These are phyloP conservation scores for Tenebrosternarchus preto DNA, from an alignment of 2,113 vertebrate species.

Conservation along the genomic window DNA sequence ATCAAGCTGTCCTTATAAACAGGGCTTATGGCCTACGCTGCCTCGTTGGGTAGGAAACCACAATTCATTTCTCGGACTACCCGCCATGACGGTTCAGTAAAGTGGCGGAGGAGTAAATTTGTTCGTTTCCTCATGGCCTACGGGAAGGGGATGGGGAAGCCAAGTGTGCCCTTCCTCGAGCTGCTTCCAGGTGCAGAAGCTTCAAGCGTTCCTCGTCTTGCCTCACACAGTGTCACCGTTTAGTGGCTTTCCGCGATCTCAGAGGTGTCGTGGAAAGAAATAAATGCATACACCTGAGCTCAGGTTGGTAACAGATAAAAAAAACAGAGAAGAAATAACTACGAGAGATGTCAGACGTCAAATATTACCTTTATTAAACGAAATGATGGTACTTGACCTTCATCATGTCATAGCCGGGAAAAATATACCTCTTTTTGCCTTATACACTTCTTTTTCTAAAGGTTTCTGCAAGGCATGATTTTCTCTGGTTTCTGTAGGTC, in stretches of 20 bases:
- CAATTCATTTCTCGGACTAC: slow-evolving; percentile 62
- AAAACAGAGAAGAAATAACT: background rate
- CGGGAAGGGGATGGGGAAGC: slow-evolving; percentile 58
- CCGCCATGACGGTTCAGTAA: slow-evolving; percentile 64
- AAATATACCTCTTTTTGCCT: too few species aligned
- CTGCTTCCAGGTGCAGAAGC: slow-evolving; percentile 30
- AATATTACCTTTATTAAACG: background rate
- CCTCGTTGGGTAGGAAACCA: slow-evolving; percentile 55
- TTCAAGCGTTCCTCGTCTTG: slow-evolving; percentile 32
- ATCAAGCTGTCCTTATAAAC: slow-evolving; percentile 55
- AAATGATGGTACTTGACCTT: background rate
- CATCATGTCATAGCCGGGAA: background rate
- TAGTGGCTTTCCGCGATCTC: slow-evolving; percentile 15
- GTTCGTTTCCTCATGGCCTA: slow-evolving; percentile 56
- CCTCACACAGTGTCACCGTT: background rate
- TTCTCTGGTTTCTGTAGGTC: too few species aligned
- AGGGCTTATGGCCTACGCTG: slow-evolving; percentile 54
- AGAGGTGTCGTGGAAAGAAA: background rate
- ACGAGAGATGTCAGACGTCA: background rate
- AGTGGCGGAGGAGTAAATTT: slow-evolving; percentile 63
- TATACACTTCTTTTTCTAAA: background rate
- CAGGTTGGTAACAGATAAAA: too few species aligned
- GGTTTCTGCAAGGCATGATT: too few species aligned
- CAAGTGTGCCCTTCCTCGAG: slow-evolving; percentile 22
- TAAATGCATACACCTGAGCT: background rate